Conservation (phyloP, 2,113 vertebrate species). For the Paramisgurnus dabryanus region DNA sequence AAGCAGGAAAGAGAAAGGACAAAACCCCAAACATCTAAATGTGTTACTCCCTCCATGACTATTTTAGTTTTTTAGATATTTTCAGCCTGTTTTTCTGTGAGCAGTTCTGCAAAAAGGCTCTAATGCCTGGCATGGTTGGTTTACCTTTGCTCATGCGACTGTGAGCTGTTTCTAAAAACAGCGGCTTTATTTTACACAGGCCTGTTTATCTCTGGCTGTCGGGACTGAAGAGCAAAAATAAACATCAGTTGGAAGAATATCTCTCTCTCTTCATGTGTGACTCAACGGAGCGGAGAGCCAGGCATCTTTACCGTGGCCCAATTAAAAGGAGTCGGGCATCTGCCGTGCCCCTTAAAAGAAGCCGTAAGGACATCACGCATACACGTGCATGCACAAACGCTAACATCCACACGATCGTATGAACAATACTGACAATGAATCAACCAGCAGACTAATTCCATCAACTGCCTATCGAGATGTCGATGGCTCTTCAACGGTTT, state of each 20-base stretch:
- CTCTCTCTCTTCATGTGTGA: slow-evolving; percentile 48
- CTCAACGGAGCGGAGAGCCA: slow-evolving; percentile 53
- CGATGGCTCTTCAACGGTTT: slow-evolving; percentile 24
- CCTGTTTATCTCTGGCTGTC: slow-evolving; percentile 19
- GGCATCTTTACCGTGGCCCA: slow-evolving; percentile 57
- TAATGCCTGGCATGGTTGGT: slow-evolving; percentile 50
- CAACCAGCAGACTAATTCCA: slow-evolving; percentile 41
- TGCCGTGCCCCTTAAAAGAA: slow-evolving; percentile 56
- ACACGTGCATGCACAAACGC: slow-evolving; percentile 18
- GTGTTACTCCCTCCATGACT: slow-evolving; percentile 51
- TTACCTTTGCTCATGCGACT: slow-evolving; percentile 47
- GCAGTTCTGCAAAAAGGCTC: slow-evolving; percentile 61
- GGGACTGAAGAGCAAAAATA: slow-evolving; percentile 40
- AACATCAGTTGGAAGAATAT: slow-evolving; percentile 14
- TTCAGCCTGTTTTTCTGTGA: slow-evolving; percentile 56
- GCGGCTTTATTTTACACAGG: slow-evolving; percentile 19
- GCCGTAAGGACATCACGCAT: slow-evolving; percentile 8
- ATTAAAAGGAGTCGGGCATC: slow-evolving; percentile 44
- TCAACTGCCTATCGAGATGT: slow-evolving; percentile 43
- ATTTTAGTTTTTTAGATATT: slow-evolving; percentile 65
- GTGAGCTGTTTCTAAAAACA: slow-evolving; percentile 28
- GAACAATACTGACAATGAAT: background rate
- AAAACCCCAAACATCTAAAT: slow-evolving; percentile 73
- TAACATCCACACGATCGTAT: background rate
- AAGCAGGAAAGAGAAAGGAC: slow-evolving; percentile 32